Evolutionary conservation across 2,113 vertebrate species (phyloP), one percentile per base, ranked within the genome.

Genomic region (Tenebrosternarchus preto): DNA sequence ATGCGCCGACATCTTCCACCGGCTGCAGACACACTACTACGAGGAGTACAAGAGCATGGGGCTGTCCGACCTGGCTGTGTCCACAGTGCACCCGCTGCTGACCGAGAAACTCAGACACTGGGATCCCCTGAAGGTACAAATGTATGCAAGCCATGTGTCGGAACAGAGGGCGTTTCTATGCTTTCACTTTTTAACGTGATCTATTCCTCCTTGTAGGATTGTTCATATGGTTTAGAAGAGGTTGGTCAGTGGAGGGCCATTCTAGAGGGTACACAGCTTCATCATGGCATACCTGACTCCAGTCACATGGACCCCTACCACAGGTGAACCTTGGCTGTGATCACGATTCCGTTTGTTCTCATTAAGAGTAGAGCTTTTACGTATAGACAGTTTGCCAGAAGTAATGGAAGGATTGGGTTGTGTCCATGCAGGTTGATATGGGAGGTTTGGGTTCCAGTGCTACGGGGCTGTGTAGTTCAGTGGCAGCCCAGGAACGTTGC

Each of bases 391-490:
- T 29, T 63, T 29, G 16, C 25, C 8, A 22, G 24, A 5, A 9
- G 7, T 24, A 24, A 24, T 61, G 24, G 16, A 36, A 36, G 55
- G 20, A 61, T 27, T 64, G 50, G 0, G 60, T 25, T 76, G 69
- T 81, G 2, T 85, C 27, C 56, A 11, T 66, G 1, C 82, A 99
- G 98, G 59, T 82, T 99, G 27, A 92, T 99, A 81, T 99, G 98
- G 98, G 98, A 99, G 73, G 94, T 96, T 31, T 99, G 96, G 97
- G 91, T 99, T 90, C 96, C 98, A 0, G 94, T 95, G 16, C 94
- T 99, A 85, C 93, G 96, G 1, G 92, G 82, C 50, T 93, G 94
- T 0, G 93, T 98, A 55, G 88, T 90, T 0, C 89, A 94, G 78
- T 99, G 98, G 98, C 97, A 98, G 55, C 97, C 98, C 0, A 93